Evolutionary conservation across 1,140 invertebrate genomes (phyloP).

Genomic region (Pseudomyrmex concolor): DNA sequence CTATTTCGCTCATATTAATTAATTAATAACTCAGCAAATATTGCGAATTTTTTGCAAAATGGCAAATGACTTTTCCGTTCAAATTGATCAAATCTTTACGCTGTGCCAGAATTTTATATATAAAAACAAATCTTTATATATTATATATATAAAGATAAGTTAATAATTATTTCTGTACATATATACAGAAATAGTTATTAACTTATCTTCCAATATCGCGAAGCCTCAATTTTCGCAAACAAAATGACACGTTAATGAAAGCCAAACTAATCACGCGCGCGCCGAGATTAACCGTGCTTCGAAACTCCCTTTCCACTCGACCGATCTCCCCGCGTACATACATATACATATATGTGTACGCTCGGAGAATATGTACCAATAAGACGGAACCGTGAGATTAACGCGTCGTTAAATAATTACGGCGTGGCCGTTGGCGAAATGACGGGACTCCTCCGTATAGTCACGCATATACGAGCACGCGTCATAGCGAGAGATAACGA

Average conservation of each 20-base stretch:
- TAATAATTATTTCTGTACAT: too few species aligned
- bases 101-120: too few species aligned
- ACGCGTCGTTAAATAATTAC: slow-evolving; percentile 61
- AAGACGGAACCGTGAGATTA: slow-evolving; percentile 54
- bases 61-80: too few species aligned
- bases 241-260: slow-evolving; percentile 54
- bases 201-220: slow-evolving; percentile 35
- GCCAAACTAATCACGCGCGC: slow-evolving; percentile 32
- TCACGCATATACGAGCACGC: slow-evolving; percentile 55
- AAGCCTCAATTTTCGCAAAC: slow-evolving; percentile 24
- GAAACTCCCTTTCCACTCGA: slow-evolving; percentile 10
- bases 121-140: too few species aligned
- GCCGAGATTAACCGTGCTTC: slow-evolving; percentile 16
- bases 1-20: neutral
- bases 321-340: slow-evolving; percentile 1
- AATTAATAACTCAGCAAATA: too few species aligned
- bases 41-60: too few species aligned
- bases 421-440: slow-evolving; percentile 15
- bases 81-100: too few species aligned
- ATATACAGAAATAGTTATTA: slow-evolving; percentile 36
- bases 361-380: slow-evolving; percentile 24
- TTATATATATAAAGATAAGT: too few species aligned
- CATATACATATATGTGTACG: too few species aligned
- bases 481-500: slow-evolving; percentile 40
- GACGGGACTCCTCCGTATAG: slow-evolving; percentile 18